Conservation (phyloP, 2,113 vertebrate genomes). For the Toxotes chatareus region DNA sequence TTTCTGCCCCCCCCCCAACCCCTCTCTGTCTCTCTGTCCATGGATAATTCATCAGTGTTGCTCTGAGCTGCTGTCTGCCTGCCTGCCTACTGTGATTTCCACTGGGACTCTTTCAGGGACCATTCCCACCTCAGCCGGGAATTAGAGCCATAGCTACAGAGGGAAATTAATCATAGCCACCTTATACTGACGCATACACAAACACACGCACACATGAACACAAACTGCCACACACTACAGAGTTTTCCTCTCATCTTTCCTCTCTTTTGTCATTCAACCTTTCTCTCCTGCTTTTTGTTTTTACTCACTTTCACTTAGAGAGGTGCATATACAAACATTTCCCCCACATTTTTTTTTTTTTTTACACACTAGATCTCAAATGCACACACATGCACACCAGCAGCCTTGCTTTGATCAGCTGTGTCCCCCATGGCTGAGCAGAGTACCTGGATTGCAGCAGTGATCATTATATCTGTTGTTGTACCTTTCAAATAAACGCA, state of each 20-base stretch:
- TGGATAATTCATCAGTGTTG: constrained; percentile 83
- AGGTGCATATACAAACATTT: background rate
- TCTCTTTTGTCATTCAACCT: background rate
- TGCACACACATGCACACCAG: constrained; percentile 4
- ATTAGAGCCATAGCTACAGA: constrained; percentile 77
- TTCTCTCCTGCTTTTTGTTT: constrained; percentile 13
- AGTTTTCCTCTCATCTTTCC: constrained; percentile 15
- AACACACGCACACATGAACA: constrained; percentile 32
- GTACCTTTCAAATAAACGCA: constrained; percentile 18
- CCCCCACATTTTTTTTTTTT: background rate
- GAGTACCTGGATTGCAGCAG: constrained; percentile 31
- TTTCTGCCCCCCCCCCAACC: too few relatives aligned
- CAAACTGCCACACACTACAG: background rate
- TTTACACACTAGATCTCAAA: background rate
- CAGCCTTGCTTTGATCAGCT: constrained; percentile 22
- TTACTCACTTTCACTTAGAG: background rate
- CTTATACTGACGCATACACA: constrained; percentile 59
- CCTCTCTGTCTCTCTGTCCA: background rate
- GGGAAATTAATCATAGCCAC: constrained; percentile 82
- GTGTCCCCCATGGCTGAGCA: constrained; percentile 20
- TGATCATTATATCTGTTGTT: constrained; percentile 14
- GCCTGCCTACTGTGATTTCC: constrained; percentile 84
- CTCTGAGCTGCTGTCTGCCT: constrained; percentile 75
- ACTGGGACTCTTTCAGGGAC: constrained; percentile 81
- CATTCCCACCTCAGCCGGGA: constrained; percentile 80